Conservation (phyloP, 2,113 vertebrate species). For the Ibidorhyncha struthersii region DNA sequence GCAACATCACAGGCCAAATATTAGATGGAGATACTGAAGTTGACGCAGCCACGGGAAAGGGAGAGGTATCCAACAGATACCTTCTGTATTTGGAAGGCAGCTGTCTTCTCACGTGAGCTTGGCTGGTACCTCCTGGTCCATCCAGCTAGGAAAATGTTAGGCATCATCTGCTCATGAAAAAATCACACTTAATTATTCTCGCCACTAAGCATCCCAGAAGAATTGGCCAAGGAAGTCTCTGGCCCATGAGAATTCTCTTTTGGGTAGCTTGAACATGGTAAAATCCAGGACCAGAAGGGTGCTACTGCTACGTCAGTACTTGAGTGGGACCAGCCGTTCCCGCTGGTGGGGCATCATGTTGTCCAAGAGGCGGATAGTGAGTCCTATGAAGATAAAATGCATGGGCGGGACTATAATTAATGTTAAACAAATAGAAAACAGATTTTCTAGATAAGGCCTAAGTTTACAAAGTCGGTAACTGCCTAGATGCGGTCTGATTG, state of each 20-base stretch:
- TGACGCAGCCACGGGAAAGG: not conserved
- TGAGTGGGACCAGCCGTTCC: not conserved
- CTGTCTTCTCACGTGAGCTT: not conserved
- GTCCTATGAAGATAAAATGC: not conserved
- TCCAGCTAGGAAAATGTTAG: not conserved
- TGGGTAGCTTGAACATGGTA: rapidly evolving
- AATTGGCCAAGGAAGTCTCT: not conserved
- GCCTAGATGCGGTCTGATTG: not conserved
- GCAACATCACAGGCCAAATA: not conserved
- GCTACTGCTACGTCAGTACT: rapidly evolving
- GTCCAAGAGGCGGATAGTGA: not conserved
- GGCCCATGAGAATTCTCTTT: not conserved
- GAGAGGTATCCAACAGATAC: not conserved
- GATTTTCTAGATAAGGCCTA: not conserved
- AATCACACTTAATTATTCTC: not conserved
- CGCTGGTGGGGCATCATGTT: not conserved
- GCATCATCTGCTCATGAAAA: not conserved
- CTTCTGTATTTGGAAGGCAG: not conserved
- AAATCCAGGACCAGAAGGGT: not conserved
- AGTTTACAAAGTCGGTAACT: not conserved
- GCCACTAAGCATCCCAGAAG: not conserved
- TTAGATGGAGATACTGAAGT: not conserved
- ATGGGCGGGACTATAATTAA: not conserved
- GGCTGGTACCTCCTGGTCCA: not conserved
- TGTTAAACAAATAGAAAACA: not conserved